Percentiles rank a stretch among this genome's conserved stretches.
These are phyloP conservation scores for Thumatha senex DNA, from an alignment of 2,888 invertebrate species.

Conservation along the genomic window DNA sequence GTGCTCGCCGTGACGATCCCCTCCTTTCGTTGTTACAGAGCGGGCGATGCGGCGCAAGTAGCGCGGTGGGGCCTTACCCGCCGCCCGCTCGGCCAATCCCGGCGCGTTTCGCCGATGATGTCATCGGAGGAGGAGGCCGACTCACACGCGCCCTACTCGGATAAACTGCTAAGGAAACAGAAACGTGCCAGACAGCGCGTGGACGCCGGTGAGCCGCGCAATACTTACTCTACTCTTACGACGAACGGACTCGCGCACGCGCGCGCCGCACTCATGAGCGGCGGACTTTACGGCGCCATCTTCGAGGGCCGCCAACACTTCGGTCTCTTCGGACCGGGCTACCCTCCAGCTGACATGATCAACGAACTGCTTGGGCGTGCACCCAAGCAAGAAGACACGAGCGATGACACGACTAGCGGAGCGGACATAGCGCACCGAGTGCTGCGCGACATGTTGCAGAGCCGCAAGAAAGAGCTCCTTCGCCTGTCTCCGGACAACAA, in stretches of 20 bases:
- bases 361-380: constrained; percentile 94
- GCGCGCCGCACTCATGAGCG: constrained; percentile 91
- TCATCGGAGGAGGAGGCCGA: constrained; percentile 98
- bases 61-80: constrained; percentile 81
- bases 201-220: constrained; percentile 97
- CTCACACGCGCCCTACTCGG: constrained; percentile 96
- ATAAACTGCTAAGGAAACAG: constrained; percentile 95
- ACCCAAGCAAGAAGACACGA: constrained; percentile 86
- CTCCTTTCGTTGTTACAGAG: constrained; percentile 78
- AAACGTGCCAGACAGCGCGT: constrained; percentile 97
- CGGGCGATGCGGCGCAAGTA: constrained; percentile 79
- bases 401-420: constrained; percentile 78
- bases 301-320: constrained; percentile 92
- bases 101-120: constrained; percentile 94
- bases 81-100: constrained; percentile 91
- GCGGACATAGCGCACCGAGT: constrained; percentile 92
- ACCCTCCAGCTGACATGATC: constrained; percentile 95
- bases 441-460: constrained; percentile 95
- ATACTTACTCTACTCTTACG: constrained; percentile 90
- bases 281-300: constrained; percentile 94
- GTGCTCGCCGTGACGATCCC: constrained; percentile 58
- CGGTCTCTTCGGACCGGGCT: constrained; percentile 92
- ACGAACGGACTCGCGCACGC: constrained; percentile 82
- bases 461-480: constrained; percentile 92
- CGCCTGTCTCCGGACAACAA: constrained; percentile 85